Percentiles rank a stretch among this genome's conserved stretches.
Conservation (phyloP, 1,140 invertebrate genomes). For the Drosophila parabipectinata region DNA sequence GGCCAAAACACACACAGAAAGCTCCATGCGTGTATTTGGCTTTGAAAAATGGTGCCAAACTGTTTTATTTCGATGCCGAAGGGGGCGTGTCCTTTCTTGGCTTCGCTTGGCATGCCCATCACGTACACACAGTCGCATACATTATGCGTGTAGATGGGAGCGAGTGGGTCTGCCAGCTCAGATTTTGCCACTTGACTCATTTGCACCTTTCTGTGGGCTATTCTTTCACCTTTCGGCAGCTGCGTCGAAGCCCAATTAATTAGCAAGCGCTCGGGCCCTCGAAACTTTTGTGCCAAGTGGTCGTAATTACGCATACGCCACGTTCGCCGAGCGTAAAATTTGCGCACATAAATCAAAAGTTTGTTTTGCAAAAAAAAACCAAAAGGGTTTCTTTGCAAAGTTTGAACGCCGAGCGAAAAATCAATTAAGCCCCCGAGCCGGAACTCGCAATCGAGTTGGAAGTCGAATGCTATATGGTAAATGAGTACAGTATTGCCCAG, state of each 20-base stretch:
- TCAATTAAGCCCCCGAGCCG: constrained; percentile 59
- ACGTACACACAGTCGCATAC: constrained; percentile 55
- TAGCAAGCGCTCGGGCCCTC: constrained; percentile 33
- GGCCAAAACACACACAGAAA: constrained; percentile 23
- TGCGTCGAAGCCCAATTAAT: constrained; percentile 64
- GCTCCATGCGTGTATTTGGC: constrained; percentile 20
- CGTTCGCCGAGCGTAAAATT: constrained; percentile 56
- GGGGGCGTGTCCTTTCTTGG: constrained; percentile 44
- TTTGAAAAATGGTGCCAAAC: constrained; percentile 58
- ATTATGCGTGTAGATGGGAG: constrained; percentile 28
- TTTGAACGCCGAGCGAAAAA: constrained; percentile 33
- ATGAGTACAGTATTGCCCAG: neutral
- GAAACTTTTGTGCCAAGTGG: constrained; percentile 52
- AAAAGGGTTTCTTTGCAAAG: constrained; percentile 31
- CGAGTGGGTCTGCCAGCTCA: constrained; percentile 19
- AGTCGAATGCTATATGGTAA: constrained; percentile 8
- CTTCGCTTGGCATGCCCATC: constrained; percentile 48
- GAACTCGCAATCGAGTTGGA: constrained; percentile 8
- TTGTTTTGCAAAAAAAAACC: constrained; percentile 10
- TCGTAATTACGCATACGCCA: constrained; percentile 65
- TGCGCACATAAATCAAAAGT: constrained; percentile 70
- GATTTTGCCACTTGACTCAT: constrained; percentile 45
- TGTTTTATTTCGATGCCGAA: constrained; percentile 55
- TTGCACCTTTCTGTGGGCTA: constrained; percentile 56
- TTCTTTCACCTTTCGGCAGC: constrained; percentile 64